phyloP scores from a whole-genome alignment of 2,113 vertebrate species.

The Poeciliopsis turrubarensis region DNA sequence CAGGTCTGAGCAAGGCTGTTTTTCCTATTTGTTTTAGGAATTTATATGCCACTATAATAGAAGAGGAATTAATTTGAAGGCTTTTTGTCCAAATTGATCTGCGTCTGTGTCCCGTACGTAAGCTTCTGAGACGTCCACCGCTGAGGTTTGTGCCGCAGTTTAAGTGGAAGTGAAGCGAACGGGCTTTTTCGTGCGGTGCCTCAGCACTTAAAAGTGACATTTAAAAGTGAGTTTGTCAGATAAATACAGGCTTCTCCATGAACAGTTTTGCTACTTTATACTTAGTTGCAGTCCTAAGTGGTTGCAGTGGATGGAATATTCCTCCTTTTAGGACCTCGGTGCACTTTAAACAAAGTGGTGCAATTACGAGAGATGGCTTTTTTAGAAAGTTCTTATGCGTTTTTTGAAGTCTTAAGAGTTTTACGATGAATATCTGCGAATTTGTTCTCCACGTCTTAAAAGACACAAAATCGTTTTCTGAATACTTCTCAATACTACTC shows the following conservation, averaged over 20 bases:
- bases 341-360: neutral
- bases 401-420: conserved; percentile 4
- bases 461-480: too few species aligned
- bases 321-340: neutral
- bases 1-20: neutral
- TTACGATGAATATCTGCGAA: neutral
- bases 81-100: neutral
- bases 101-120: neutral
- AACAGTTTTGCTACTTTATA: conserved; percentile 3
- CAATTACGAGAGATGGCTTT: neutral
- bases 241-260: conserved; percentile 1
- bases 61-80: neutral
- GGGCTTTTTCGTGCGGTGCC: neutral
- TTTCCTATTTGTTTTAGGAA: neutral
- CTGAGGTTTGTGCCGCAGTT: conserved; percentile 14
- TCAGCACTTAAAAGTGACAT: conserved; percentile 42
- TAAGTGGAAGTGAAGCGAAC: neutral
- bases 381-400: conserved; percentile 3
- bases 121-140: neutral
- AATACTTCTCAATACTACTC: too few species aligned
- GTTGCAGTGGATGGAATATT: conserved; percentile 16
- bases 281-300: neutral
- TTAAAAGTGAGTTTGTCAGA: conserved; percentile 29
- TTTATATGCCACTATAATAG: neutral
- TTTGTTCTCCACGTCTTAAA: too few species aligned